Evolutionary conservation across 2,797 vertebrate species (phyloP).

Genomic region (Gila robusta): DNA sequence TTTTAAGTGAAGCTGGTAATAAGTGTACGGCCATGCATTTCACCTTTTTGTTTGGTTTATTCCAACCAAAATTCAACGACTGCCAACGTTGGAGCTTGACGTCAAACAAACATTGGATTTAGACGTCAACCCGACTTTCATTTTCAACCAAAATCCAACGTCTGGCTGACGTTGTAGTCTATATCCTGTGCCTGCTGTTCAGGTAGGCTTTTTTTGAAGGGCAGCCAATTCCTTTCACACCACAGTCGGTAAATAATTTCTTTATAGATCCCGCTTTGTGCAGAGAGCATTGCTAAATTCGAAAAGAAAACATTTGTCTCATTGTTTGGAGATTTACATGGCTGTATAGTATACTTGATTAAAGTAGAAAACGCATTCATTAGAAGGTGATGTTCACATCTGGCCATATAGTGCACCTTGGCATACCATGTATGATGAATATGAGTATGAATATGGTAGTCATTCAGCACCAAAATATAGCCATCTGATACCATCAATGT

Average conservation of each 20-base stretch:
- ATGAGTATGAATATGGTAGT: neutral
- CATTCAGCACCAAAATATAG: neutral
- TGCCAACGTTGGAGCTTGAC: no score
- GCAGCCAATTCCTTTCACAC: constrained; percentile 6
- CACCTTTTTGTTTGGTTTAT: no score
- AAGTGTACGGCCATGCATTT: no score
- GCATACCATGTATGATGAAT: neutral
- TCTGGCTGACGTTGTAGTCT: no score
- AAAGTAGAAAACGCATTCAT: neutral
- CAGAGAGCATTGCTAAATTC: constrained; percentile 1
- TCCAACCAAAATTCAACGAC: no score
- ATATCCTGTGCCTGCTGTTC: no score
- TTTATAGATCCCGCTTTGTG: neutral
- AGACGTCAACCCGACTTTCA: no score
- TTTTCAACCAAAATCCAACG: no score
- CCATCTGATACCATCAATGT: no score
- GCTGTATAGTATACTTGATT: neutral
- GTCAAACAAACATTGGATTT: no score
- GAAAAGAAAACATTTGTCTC: neutral
- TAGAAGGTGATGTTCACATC: neutral
- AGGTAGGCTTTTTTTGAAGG: constrained; percentile 7
- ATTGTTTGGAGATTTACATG: neutral
- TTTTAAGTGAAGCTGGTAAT: no score
- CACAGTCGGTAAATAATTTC: neutral
- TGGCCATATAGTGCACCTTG: neutral